Evolutionary conservation across 53 echinoderm and acorn worm genomes (phyloP), one percentile per base, ranked within the genome.

Genomic region (Henricia sp.): DNA sequence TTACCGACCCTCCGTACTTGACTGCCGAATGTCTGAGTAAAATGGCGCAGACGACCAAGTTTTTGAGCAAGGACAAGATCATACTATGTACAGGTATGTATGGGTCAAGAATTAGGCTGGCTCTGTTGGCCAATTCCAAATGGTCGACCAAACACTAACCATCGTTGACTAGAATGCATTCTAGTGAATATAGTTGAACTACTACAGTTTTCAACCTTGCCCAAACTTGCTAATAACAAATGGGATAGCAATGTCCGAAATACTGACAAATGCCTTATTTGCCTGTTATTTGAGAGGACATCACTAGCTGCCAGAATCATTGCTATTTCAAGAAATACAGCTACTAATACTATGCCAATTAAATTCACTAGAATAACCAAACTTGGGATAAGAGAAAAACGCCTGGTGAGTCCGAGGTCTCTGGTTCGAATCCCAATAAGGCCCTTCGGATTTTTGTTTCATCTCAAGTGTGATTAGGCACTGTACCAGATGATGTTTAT

Each of bases 1-100:
- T 93, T 21, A 88, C 84, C 11, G 93, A 93, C 71, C 90, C 93
- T 37, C 93, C 90, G 23, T 93, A 88, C 73, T 77, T 93, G 39
- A 63, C 84, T 21, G 90, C 84, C 23, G 90, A 87, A 16, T 90
- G 90, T 84, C 68, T 87, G 39, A 60, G 36, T 19, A 87, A 83
- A 34, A 87, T 68, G 29, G 87, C 93, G 53, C 71, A 91, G 37
- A 93, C 93, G 25, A 57, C 91, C 46, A 88, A 90, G 68, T 86
- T 53, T 41, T 67, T 93, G 53, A 64, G 84, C 26, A 93, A 88
- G 53, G 88, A 65, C 3, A 93, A 93, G 44, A 80, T 93, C 70
- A 85, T 93, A 8, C 65, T 90, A 44, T 93, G 93, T 24, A 93
- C 93, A 68, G 93, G 93, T 93, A 62, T 38, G 77, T 60, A 2